Percentiles rank a stretch among this genome's conserved stretches.
phyloP scores from a whole-genome alignment of 1,140 invertebrate genomes.

The Vollenhovia emeryi region DNA sequence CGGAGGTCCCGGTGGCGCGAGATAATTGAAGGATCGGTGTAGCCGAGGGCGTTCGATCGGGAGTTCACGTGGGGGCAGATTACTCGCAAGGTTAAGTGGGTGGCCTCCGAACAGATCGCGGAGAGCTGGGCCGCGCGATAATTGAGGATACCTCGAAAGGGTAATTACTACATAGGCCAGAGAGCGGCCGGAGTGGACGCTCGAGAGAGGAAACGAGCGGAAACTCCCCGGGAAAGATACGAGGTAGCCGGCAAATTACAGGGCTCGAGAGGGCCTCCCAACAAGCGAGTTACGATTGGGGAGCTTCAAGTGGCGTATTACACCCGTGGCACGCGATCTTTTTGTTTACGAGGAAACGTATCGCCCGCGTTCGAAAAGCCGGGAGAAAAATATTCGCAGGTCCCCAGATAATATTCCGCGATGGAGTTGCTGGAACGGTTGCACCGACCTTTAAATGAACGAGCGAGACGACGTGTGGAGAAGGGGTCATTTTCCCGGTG shows the following conservation, averaged over 20 bases:
- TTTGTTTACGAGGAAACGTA: slow-evolving; percentile 8
- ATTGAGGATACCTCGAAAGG: slow-evolving; percentile 51
- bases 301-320: not conserved
- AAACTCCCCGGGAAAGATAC: slow-evolving; percentile 39
- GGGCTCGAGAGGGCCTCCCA: slow-evolving; percentile 22
- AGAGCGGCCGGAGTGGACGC: slow-evolving; percentile 24
- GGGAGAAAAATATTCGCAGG: not conserved
- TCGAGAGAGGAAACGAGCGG: slow-evolving; percentile 38
- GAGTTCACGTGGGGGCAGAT: slow-evolving; percentile 1
- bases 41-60: not conserved
- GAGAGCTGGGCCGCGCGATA: slow-evolving; percentile 2
- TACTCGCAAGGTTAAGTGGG: slow-evolving; percentile 38
- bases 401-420: not conserved
- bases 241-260: slow-evolving; percentile 44
- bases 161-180: slow-evolving; percentile 49
- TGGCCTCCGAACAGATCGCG: slow-evolving; percentile 18
- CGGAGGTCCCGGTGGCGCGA: not conserved
- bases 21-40: slow-evolving; percentile 28
- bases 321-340: not conserved
- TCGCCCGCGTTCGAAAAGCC: not conserved
- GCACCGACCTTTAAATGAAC: not conserved
- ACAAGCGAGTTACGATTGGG: slow-evolving; percentile 45
- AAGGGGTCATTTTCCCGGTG: not conserved
- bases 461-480: not conserved
- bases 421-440: not conserved